Evolutionary conservation across 2,797 vertebrate species (phyloP).

Genomic region (Lepilemur ruficaudatus): DNA sequence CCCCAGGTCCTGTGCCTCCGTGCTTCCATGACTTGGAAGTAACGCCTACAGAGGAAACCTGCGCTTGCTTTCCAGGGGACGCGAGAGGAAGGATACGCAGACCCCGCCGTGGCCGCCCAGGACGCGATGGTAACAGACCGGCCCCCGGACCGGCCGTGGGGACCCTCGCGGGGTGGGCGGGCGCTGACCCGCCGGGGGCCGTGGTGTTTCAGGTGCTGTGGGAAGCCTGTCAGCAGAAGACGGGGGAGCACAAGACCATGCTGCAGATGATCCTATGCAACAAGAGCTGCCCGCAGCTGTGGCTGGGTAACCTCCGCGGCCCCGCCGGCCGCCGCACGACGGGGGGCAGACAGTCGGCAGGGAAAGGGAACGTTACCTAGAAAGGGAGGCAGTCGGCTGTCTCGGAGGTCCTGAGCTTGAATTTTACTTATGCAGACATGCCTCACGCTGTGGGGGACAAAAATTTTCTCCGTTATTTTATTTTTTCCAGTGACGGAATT

Average conservation of each 20-base stretch:
- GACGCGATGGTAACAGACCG: slow-evolving; percentile 85
- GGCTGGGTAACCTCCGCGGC: slow-evolving; percentile 82
- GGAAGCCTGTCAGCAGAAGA: slow-evolving; percentile 87
- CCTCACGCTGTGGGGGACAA: neutral
- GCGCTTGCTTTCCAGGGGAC: slow-evolving; percentile 78
- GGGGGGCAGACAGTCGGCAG: too few relatives aligned
- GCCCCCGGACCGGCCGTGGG: neutral
- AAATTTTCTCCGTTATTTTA: neutral
- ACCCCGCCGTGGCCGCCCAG: slow-evolving; percentile 84
- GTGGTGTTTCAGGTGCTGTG: slow-evolving; percentile 82
- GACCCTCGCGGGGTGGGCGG: too few relatives aligned
- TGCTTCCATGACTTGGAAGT: neutral
- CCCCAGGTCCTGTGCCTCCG: neutral
- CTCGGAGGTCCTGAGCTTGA: neutral
- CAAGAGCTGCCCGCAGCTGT: slow-evolving; percentile 86
- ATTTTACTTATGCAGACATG: neutral
- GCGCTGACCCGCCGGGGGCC: neutral
- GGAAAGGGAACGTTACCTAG: neutral
- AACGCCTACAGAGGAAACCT: neutral
- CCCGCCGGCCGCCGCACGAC: too few relatives aligned
- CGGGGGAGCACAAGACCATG: slow-evolving; percentile 86
- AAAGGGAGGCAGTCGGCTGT: neutral
- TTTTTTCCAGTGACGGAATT: neutral
- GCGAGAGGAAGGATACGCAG: slow-evolving; percentile 85
- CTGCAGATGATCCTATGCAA: slow-evolving; percentile 87